Conservation (phyloP, 2,888 invertebrate species). For the Meliscaeva auricollis region DNA sequence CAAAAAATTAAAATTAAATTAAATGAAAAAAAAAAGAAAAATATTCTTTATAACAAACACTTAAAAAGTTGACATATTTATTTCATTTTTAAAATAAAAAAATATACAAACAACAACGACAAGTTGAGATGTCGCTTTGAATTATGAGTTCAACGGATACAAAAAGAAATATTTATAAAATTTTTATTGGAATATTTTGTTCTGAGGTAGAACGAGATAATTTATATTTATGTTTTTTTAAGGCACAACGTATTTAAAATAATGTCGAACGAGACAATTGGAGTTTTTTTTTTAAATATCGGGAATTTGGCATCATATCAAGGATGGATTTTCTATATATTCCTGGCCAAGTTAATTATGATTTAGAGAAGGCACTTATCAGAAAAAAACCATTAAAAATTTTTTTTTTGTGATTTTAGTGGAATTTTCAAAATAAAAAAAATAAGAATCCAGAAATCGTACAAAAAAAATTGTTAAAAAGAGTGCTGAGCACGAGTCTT, state of each 20-base stretch:
- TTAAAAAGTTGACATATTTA: conserved; percentile 24
- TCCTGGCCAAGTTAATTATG: too few species aligned
- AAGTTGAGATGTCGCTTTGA: conserved; percentile 25
- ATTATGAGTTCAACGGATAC: conserved; percentile 39
- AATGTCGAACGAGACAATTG: too few species aligned
- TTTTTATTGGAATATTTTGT: background rate
- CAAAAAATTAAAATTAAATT: conserved; percentile 33
- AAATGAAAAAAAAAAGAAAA: conserved; percentile 10
- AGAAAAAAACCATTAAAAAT: too few species aligned
- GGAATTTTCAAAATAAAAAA: too few species aligned
- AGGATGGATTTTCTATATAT: too few species aligned
- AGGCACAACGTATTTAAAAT: conserved; percentile 33
- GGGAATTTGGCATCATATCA: too few species aligned
- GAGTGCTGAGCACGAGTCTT: too few species aligned
- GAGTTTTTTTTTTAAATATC: too few species aligned
- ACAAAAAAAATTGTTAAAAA: too few species aligned
- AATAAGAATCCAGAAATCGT: too few species aligned
- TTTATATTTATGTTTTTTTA: conserved; percentile 31
- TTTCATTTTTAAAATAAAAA: conserved; percentile 21
- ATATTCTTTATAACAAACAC: conserved; percentile 29
- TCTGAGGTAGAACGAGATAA: conserved; percentile 19
- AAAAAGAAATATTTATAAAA: conserved; percentile 8
- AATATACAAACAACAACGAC: conserved; percentile 28
- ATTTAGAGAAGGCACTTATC: too few species aligned
- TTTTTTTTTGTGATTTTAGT: too few species aligned